phyloP scores from a whole-genome alignment of 2,797 vertebrate species.

The Gila robusta region DNA sequence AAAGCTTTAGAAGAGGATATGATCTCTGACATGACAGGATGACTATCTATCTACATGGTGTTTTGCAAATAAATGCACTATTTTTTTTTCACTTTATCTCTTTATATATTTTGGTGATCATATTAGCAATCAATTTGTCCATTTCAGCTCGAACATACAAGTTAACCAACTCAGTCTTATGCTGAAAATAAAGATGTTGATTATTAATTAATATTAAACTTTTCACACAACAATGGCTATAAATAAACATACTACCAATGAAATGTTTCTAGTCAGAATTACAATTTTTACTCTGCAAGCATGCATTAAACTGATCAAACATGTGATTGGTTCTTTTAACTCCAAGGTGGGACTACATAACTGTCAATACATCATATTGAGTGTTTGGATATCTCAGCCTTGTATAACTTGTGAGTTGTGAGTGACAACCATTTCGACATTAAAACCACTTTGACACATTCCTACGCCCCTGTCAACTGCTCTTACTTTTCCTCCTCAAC shows the following conservation, averaged over 20 bases:
- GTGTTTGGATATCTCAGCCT: background rate
- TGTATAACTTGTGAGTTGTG: background rate
- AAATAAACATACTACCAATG: background rate
- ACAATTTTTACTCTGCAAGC: background rate
- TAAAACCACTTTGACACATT: background rate
- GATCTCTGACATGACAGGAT: conserved; percentile 44
- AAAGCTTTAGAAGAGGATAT: conserved; percentile 20
- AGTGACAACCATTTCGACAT: background rate
- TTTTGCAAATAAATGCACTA: background rate
- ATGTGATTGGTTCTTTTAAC: background rate
- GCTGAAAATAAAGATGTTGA: background rate
- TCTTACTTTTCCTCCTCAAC: conserved; percentile 17
- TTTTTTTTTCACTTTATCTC: background rate
- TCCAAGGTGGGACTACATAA: background rate
- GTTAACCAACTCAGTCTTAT: conserved; percentile 1
- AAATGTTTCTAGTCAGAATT: background rate
- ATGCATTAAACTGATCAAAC: background rate
- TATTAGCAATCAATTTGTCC: background rate
- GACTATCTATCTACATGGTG: background rate
- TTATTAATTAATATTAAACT: background rate
- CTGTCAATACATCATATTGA: background rate
- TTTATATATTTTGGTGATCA: background rate
- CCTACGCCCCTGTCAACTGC: no score
- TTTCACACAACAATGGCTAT: background rate
- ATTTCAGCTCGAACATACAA: background rate